Base-by-base conservation (phyloP, 2,797 vertebrate genomes). In the Pitangus sulphuratus region DNA sequence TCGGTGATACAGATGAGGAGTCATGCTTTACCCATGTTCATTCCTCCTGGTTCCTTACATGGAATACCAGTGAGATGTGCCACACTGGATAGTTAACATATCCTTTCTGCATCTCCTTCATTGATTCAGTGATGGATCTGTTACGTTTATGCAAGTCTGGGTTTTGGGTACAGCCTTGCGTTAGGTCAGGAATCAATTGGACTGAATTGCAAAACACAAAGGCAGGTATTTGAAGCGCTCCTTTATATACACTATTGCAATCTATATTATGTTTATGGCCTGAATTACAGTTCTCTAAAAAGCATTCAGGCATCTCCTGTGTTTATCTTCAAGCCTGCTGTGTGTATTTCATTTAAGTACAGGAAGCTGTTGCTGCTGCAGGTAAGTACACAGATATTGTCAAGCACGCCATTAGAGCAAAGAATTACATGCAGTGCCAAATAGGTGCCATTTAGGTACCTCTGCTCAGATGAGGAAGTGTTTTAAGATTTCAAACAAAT, bases 251-350 rank as follows among this genome's bases (percentile, higher is more conserved):
- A 6, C 28, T 66, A 39, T 48, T 88, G 69, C 81, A 89, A 86
- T 61, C 87, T 85, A 17, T 72, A 65, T 90, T 89, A 72, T 65
- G 78, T 95, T 92, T 95, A 93, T 90, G 84, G 54, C 26, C 79
- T 82, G 77, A 92, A 86, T 95, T 87, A 72, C 65, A n/a, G 77
- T 76, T 79, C 54, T 90, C 70, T 91, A 51, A 79, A 91, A 94
- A 66, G 64, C 53, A 64, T 72, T 87, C 82, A 72, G 25, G 76
- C 83, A 58, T 54, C 64, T 90, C 68, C 50, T 33, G 68, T 45
- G 70, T 56, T 95, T 95, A 69, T 93, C 91, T 96, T 83, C 71
- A 64, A 44, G 82, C 61, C 77, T 69, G 87, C 76, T 68, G 60
- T 25, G 66, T 71, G 51, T 61, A 53, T 94, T 95, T 95, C 71